A percentile compares a stretch with the other conserved stretches of the same genome.
Conservation (phyloP, 2,797 vertebrate species). For the Sarcoramphus papa region DNA sequence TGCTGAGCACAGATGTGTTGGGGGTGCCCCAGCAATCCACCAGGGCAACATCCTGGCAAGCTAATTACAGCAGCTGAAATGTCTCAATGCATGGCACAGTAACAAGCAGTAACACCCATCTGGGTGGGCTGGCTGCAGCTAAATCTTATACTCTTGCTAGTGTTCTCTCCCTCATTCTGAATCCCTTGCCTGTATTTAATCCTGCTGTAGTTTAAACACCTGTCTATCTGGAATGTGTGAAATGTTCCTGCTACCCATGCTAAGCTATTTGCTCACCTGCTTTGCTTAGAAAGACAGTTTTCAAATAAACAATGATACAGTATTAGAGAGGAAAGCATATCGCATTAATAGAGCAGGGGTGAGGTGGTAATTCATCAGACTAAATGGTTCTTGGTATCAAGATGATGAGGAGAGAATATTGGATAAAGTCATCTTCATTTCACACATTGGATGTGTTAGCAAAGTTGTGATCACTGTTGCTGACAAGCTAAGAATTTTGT, state of each 20-base stretch:
- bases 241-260: slow-evolving; percentile 63
- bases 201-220: slow-evolving; percentile 77
- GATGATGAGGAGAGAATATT: background rate
- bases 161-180: slow-evolving; percentile 17
- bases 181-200: slow-evolving; percentile 69
- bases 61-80: slow-evolving; percentile 38
- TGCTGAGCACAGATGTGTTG: background rate
- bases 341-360: background rate
- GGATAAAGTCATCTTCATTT: background rate
- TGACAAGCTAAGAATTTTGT: background rate
- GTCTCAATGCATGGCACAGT: background rate
- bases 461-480: background rate
- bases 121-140: slow-evolving; percentile 50
- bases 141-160: background rate
- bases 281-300: slow-evolving; percentile 60
- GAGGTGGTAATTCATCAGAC: background rate
- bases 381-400: background rate
- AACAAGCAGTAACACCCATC: slow-evolving; percentile 41
- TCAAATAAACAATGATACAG: slow-evolving; percentile 67
- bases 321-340: slow-evolving; percentile 32
- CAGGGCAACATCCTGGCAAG: background rate
- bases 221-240: slow-evolving; percentile 78
- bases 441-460: background rate
- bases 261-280: slow-evolving; percentile 74
- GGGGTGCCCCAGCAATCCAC: background rate